Conservation (phyloP, 2,797 vertebrate genomes). For the Acanthornis magna region DNA sequence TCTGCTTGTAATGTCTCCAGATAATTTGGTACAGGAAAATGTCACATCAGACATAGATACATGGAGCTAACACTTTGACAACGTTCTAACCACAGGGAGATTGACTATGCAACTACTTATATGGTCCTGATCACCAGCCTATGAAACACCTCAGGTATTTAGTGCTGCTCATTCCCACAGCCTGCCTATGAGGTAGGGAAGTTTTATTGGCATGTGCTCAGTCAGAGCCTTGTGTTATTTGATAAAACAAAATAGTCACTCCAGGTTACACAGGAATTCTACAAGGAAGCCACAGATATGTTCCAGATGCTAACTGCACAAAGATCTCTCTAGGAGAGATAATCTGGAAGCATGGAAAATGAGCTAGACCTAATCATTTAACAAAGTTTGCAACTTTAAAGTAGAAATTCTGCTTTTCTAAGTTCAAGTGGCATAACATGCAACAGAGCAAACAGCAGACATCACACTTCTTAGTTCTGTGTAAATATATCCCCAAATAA, state of each 20-base stretch:
- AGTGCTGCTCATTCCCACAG: constrained; percentile 28
- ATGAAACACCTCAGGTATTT: neutral
- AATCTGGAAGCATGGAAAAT: neutral
- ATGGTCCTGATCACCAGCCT: neutral
- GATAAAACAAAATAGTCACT: neutral
- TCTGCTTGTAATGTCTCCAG: constrained; percentile 40
- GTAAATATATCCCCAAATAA: neutral
- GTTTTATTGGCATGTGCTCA: neutral
- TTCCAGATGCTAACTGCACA: neutral
- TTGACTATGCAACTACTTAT: constrained; percentile 3
- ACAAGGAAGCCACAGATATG: neutral
- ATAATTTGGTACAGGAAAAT: constrained; percentile 46
- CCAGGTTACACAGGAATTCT: neutral
- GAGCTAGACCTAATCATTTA: rapidly evolving
- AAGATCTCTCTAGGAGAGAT: neutral
- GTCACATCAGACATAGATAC: constrained; percentile 14
- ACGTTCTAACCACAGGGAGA: neutral
- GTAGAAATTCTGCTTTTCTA: neutral
- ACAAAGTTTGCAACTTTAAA: neutral
- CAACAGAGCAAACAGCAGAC: neutral
- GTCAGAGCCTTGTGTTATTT: neutral
- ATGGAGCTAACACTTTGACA: neutral
- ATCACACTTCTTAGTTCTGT: neutral
- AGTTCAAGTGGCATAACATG: neutral
- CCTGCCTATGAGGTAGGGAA: neutral